These are phyloP conservation scores for Idaea aversata DNA, from an alignment of 2,888 invertebrate species.

Conservation along the genomic window DNA sequence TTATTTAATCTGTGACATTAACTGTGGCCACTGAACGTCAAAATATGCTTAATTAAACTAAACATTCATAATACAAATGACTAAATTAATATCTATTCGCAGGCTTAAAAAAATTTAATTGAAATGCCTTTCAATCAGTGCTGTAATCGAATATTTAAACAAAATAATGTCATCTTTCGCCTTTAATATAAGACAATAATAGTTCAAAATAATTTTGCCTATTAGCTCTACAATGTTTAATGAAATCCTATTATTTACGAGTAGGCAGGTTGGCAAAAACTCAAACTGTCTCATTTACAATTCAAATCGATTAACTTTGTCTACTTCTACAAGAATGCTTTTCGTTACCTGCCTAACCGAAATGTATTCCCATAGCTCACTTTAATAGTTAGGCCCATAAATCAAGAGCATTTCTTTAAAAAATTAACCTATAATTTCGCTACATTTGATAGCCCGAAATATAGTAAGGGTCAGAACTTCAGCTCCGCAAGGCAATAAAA, in stretches of 20 bases:
- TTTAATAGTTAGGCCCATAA: background rate
- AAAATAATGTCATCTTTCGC: background rate
- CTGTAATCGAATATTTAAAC: background rate
- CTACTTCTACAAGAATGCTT: background rate
- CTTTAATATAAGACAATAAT: background rate
- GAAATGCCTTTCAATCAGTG: conserved; percentile 7
- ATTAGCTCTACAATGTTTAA: background rate
- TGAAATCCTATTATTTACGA: background rate
- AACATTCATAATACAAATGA: conserved; percentile 34
- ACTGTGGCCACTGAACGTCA: conserved; percentile 45
- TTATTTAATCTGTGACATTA: conserved; percentile 47
- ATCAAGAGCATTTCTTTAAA: background rate
- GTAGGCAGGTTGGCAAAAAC: background rate
- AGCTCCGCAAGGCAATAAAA: no score
- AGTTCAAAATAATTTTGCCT: background rate
- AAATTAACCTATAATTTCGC: background rate
- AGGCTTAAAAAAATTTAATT: conserved; percentile 26
- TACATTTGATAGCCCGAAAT: background rate
- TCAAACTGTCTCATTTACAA: background rate
- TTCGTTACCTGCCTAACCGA: background rate
- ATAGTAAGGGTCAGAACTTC: background rate
- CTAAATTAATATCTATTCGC: conserved; percentile 35
- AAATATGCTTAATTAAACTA: conserved; percentile 39
- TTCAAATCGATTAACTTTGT: background rate
- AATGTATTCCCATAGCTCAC: background rate